Base-by-base conservation (phyloP, 2,888 invertebrate genomes). In the Mimumesa dahlbomi region DNA sequence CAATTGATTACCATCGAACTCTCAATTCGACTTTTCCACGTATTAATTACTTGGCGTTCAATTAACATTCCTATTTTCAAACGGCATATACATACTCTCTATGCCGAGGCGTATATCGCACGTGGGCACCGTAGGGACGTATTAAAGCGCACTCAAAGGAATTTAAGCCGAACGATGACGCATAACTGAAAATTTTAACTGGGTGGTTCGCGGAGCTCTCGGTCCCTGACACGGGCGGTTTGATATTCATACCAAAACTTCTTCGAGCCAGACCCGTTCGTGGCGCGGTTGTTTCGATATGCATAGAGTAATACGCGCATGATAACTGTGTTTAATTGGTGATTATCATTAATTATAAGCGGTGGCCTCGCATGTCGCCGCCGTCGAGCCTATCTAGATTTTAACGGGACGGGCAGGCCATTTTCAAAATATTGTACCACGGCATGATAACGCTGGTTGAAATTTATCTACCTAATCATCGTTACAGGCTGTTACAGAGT, bases 281-380 rank as follows among this genome's bases (percentile, higher is more conserved):
- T 25, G 25, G 25, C 40, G 14, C 6, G 4, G 2, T 16, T 9
- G 16, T 9, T 40, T 16, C 16, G 40, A 40, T 40, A 40, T 16
- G 40, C 40, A 1, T 14, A 16, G 18, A 22, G 18, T 38, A 22
- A 34, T 38, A 21, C 38, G 25, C n/a, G 22, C 40, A 59, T 19
- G 42, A 65, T 56, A 71, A 70, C 56, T 36, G 34, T 46, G 45
- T 65, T 73, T 65, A 71, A 70, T 61, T 56, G 71, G 25, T 34
- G 56, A 71, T 73, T 65, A 61, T 38, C 49, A 42, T 50, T 68
- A 72, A 59, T 72, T 54, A 64, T 56, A 48, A 62, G 53, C 38
- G 38, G 56, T 14, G 42, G 36, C 18, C 18, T 25, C 53, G 48
- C 36, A 13, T 22, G 49, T 40, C 34, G 40, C 48, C 9, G 29